phyloP scores from a whole-genome alignment of 2,888 invertebrate species.

The Xestia c-nigrum region DNA sequence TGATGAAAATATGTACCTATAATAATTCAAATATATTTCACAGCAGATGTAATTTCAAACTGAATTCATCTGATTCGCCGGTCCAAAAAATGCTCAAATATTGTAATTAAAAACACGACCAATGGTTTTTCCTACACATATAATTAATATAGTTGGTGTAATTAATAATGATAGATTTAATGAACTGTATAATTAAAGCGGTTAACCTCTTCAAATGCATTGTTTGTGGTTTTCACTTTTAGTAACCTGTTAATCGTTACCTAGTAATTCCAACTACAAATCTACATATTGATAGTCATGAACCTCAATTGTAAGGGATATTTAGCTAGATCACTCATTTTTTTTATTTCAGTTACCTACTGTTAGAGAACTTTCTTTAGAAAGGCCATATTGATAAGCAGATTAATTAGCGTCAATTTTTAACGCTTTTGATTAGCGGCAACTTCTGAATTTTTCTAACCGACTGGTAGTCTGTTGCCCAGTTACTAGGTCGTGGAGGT shows the following conservation, averaged over 20 bases:
- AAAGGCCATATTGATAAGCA: not conserved
- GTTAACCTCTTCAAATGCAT: slow-evolving; percentile 35
- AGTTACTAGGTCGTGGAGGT: too few species aligned
- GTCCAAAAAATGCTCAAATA: not conserved
- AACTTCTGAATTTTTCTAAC: too few species aligned
- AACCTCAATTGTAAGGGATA: too few species aligned
- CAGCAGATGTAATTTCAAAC: not conserved
- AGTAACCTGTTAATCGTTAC: not conserved
- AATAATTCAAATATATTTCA: not conserved
- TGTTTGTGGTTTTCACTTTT: slow-evolving; percentile 12
- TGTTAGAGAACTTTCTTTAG: too few species aligned
- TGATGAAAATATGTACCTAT: too few species aligned
- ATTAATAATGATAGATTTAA: slow-evolving; percentile 30
- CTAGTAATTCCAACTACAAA: not conserved
- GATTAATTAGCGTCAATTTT: not conserved
- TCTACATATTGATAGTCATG: not conserved
- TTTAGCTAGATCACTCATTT: too few species aligned
- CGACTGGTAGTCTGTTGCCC: too few species aligned
- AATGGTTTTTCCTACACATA: slow-evolving; percentile 1
- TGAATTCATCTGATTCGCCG: not conserved
- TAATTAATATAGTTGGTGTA: slow-evolving; percentile 33
- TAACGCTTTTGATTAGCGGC: not conserved
- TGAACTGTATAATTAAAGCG: slow-evolving; percentile 36
- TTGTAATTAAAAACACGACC: not conserved
- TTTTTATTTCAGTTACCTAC: too few species aligned